Evolutionary conservation across 2,797 vertebrate genomes (phyloP).

Genomic region (Platyrinchus mystaceus): DNA sequence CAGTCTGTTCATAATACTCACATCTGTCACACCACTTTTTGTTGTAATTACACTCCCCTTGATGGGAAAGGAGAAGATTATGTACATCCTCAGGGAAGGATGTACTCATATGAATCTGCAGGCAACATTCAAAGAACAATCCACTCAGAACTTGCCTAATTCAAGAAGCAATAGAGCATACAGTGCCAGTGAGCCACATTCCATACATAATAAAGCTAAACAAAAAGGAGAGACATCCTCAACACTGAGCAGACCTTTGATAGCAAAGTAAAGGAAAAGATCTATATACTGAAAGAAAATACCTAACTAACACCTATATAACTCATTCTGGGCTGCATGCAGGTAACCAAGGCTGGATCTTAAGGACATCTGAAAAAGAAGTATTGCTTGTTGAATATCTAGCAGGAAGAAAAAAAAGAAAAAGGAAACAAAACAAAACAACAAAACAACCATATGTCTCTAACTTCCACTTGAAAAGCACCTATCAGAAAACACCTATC

Average conservation of each 20-base stretch:
- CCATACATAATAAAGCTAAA: background rate
- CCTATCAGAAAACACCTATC: background rate
- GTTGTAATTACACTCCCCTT: conserved; percentile 29
- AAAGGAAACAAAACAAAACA: background rate
- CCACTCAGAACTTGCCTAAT: background rate
- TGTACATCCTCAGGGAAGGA: background rate
- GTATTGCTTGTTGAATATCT: background rate
- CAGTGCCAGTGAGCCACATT: background rate
- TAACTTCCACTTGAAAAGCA: background rate
- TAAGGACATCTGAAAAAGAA: background rate
- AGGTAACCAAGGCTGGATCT: background rate
- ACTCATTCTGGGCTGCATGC: background rate
- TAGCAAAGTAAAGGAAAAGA: background rate
- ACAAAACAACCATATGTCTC: background rate
- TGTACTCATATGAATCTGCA: conserved; percentile 1
- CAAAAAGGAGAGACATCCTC: background rate
- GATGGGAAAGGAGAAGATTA: conserved; percentile 34
- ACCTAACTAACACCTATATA: background rate
- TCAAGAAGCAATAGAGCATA: conserved; percentile 19
- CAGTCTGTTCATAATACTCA: conserved; percentile 7
- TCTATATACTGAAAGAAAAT: background rate
- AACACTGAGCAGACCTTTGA: background rate
- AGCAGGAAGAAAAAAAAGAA: background rate
- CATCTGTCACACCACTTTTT: conserved; percentile 28
- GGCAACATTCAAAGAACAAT: conserved; percentile 2